Evolutionary conservation across 2,797 vertebrate species (phyloP), one percentile per base, ranked within the genome.

Genomic region (Lagodon rhomboides): DNA sequence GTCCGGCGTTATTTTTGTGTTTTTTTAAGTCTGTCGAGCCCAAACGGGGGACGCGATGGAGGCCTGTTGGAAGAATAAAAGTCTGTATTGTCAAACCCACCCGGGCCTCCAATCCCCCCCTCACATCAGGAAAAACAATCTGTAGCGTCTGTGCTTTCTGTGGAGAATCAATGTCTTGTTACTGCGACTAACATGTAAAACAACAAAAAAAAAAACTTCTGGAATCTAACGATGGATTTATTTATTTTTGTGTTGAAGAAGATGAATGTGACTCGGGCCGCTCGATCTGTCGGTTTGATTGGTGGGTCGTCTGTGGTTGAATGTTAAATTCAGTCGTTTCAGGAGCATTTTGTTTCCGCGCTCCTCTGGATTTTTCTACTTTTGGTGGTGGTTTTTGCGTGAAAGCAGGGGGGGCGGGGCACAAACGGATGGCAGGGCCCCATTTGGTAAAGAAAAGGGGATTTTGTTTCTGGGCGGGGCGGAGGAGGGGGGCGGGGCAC

Each of bases 341-440:
- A 75, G 93, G 92, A 90, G 91, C 88, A 38, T 83, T 90, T 90
- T 85, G 82, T 86, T 90, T 88, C 76, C 18, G 53, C 44, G 89
- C 90, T 89, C 86, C 85, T 83, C 73, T 87, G 84, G 88, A 92
- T 91, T 94, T 95, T 95, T 95, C 91, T 95, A 95, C 88, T 86
- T 91, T 83, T 79, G 53, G 60, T 79, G 53, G 60, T 49, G 68
- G 53, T 78, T 90, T 34, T 77, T 74, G 74, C 79, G 69, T 75
- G 79, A 71, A 79, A 64, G 67, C 41, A 5, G 1, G 65, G 66
- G 49, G 58, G 77, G 47, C 13, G 82, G 82, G 77, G 60, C 73
- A 62, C 75, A 88, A 87, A 55, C 2, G 22, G 56, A 5, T 6
- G 50, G 22, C 56, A 59, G 59, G 13, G 44, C 55, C 58, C 70